Conservation (phyloP, 2,797 vertebrate species). For the Sebastes goodei region DNA sequence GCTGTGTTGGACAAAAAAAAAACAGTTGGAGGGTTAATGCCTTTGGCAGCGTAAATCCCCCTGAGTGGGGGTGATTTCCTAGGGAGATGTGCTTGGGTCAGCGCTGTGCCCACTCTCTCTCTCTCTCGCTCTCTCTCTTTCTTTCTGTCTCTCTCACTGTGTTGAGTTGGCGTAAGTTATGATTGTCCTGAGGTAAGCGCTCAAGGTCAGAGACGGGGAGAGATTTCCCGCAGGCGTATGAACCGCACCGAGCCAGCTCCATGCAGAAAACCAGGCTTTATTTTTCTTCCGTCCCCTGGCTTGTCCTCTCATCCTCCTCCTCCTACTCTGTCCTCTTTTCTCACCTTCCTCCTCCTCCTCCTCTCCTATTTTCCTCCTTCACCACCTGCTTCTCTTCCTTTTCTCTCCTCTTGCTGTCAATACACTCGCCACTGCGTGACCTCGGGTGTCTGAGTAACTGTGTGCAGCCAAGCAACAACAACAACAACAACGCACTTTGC, state of each 20-base stretch:
- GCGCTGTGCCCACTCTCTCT: slow-evolving; percentile 53
- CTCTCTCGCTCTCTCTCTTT: neutral
- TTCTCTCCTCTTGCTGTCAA: slow-evolving; percentile 14
- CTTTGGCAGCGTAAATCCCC: slow-evolving; percentile 70
- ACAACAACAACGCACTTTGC: neutral
- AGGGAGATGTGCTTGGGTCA: slow-evolving; percentile 78
- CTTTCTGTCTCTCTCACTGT: slow-evolving; percentile 38
- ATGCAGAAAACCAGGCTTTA: slow-evolving; percentile 18
- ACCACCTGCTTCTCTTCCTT: slow-evolving; percentile 33
- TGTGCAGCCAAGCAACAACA: neutral
- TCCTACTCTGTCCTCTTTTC: slow-evolving; percentile 6
- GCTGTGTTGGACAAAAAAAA: slow-evolving; percentile 64
- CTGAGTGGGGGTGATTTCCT: slow-evolving; percentile 61
- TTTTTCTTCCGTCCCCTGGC: neutral
- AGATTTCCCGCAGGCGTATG: slow-evolving; percentile 55
- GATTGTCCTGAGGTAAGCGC: slow-evolving; percentile 60
- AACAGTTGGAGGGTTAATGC: slow-evolving; percentile 69
- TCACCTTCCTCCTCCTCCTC: neutral
- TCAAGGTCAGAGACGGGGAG: slow-evolving; percentile 74
- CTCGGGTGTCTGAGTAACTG: slow-evolving; percentile 22
- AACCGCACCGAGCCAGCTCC: slow-evolving; percentile 15
- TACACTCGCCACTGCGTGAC: slow-evolving; percentile 13
- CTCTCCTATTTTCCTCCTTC: slow-evolving; percentile 1
- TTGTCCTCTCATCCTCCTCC: slow-evolving; percentile 10
- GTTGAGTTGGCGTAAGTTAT: slow-evolving; percentile 58